phyloP scores from a whole-genome alignment of 2,888 invertebrate species.

The Polymixis flavicincta region DNA sequence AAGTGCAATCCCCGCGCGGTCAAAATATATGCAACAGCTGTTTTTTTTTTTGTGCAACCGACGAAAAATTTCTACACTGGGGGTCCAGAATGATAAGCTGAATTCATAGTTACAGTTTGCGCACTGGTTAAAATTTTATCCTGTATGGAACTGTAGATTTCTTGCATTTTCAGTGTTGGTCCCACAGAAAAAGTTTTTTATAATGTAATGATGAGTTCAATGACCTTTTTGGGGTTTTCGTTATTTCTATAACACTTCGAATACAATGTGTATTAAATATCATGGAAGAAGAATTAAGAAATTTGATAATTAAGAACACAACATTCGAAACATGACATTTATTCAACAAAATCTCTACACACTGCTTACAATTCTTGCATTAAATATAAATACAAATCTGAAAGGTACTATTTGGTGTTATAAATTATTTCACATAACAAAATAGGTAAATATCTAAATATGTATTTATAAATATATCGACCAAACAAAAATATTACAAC shows the following conservation, averaged over 20 bases:
- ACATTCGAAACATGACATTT: slow-evolving; percentile 88
- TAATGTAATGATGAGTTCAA: background rate
- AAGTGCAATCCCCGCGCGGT: no score
- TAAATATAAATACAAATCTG: slow-evolving; percentile 82
- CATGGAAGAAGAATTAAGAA: background rate
- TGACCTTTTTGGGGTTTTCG: background rate
- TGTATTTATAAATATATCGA: slow-evolving; percentile 76
- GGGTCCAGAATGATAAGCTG: no score
- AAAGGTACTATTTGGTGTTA: slow-evolving; percentile 89
- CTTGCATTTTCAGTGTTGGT: background rate
- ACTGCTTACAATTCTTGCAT: slow-evolving; percentile 83
- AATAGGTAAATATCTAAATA: slow-evolving; percentile 78
- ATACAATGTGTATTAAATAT: no score
- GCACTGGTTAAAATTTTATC: no score
- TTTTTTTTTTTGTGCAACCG: no score
- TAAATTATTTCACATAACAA: slow-evolving; percentile 84
- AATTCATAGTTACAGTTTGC: no score
- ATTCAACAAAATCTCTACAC: slow-evolving; percentile 89
- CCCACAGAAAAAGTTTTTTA: no score
- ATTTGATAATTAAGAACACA: slow-evolving; percentile 51
- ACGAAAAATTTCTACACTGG: no score
- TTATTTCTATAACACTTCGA: no score
- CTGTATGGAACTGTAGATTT: background rate
- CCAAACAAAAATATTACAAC: slow-evolving; percentile 71
- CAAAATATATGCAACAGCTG: no score